Evolutionary conservation across 1,140 invertebrate genomes (phyloP).

Genomic region (Bombyx mandarina): DNA sequence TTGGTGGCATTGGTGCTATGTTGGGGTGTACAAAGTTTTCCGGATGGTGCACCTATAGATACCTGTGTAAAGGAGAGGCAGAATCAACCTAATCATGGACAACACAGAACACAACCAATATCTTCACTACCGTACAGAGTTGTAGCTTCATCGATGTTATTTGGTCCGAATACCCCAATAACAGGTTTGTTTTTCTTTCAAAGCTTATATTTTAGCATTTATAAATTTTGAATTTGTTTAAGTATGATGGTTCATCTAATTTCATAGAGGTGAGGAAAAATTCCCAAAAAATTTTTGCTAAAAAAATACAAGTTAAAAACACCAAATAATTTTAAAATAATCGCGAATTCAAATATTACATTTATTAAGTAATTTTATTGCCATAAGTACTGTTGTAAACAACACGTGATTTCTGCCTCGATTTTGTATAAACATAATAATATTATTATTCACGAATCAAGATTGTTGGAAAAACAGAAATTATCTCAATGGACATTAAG

Average conservation of each 20-base stretch:
- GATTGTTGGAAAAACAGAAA: too few species aligned
- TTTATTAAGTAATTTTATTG: too few species aligned
- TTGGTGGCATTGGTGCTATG: constrained; percentile 30
- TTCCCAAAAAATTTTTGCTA: too few species aligned
- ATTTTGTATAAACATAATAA: constrained; percentile 1
- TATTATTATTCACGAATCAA: background rate
- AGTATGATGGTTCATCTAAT: too few species aligned
- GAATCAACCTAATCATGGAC: constrained; percentile 83
- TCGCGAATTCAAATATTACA: too few species aligned
- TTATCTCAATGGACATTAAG: too few species aligned
- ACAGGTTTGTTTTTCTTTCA: constrained; percentile 65
- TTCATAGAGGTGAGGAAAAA: too few species aligned
- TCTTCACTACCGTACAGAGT: constrained; percentile 77
- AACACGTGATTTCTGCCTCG: too few species aligned
- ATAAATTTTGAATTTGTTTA: too few species aligned
- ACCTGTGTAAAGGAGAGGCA: constrained; percentile 80
- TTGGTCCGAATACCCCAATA: constrained; percentile 76
- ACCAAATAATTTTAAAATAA: too few species aligned
- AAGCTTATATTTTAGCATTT: background rate
- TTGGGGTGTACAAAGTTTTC: constrained; percentile 69
- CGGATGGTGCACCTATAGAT: constrained; percentile 83
- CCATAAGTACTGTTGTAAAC: too few species aligned
- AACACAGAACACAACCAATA: constrained; percentile 74
- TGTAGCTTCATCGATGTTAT: constrained; percentile 73
- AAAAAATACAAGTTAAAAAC: too few species aligned